Evolutionary conservation across 2,113 vertebrate species (phyloP).

Genomic region (Sphaerodactylus townsendi): DNA sequence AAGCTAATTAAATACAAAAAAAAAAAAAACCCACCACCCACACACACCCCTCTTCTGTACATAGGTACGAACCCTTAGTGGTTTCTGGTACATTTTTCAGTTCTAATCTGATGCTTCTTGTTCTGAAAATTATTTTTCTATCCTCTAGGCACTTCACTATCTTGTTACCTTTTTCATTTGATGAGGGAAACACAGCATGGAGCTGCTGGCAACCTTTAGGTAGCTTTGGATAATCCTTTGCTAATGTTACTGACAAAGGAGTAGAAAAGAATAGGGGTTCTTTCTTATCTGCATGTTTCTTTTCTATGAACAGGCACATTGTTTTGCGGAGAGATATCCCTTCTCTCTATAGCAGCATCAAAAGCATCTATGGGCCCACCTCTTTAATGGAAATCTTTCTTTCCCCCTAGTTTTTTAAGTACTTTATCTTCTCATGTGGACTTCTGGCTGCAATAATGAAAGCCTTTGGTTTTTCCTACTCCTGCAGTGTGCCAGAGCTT

Average conservation of each 20-base stretch:
- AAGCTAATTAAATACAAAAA: slow-evolving; percentile 8
- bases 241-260: slow-evolving; percentile 22
- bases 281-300: slow-evolving; percentile 17
- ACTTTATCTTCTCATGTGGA: too few species aligned
- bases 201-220: slow-evolving; percentile 17
- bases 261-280: neutral
- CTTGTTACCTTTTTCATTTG: slow-evolving; percentile 21
- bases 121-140: slow-evolving; percentile 11
- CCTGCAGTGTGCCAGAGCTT: too few species aligned
- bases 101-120: slow-evolving; percentile 8
- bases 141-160: slow-evolving; percentile 12
- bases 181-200: slow-evolving; percentile 7
- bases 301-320: slow-evolving; percentile 5
- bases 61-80: neutral
- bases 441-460: too few species aligned
- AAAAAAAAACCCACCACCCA: too few species aligned
- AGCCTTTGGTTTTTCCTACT: too few species aligned
- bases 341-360: neutral
- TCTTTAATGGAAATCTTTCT: neutral
- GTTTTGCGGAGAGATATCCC: neutral
- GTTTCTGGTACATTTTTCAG: neutral
- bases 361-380: neutral
- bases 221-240: slow-evolving; percentile 4
- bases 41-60: too few species aligned
- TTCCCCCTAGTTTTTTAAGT: too few species aligned